These are phyloP conservation scores for Invenusta paracnida DNA, from an alignment of 2,888 invertebrate species.

Conservation along the genomic window DNA sequence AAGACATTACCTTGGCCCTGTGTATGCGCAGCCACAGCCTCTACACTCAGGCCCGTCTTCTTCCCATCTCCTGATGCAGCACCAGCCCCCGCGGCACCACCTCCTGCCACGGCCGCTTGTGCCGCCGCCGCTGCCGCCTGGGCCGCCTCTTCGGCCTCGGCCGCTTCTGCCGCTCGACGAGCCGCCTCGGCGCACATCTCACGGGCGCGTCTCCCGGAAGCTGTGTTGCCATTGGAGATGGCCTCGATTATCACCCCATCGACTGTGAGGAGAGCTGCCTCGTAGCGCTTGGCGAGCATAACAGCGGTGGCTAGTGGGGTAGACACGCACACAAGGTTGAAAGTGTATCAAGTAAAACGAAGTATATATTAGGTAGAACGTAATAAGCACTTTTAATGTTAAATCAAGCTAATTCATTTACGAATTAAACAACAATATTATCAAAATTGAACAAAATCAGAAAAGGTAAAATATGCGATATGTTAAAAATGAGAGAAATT, in stretches of 20 bases:
- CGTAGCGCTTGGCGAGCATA: constrained; percentile 56
- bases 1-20: not conserved
- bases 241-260: constrained; percentile 60
- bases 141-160: constrained; percentile 50
- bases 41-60: constrained; percentile 55
- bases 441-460: too few relatives aligned
- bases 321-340: too few relatives aligned
- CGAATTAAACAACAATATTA: too few relatives aligned
- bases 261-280: constrained; percentile 57
- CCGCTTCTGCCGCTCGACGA: constrained; percentile 50
- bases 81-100: not conserved
- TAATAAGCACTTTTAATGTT: too few relatives aligned
- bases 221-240: constrained; percentile 56
- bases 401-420: too few relatives aligned
- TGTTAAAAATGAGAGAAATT: too few relatives aligned
- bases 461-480: too few relatives aligned
- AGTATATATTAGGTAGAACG: too few relatives aligned
- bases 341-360: too few relatives aligned
- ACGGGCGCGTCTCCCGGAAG: constrained; percentile 54
- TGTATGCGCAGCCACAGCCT: constrained; percentile 59
- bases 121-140: constrained; percentile 42
- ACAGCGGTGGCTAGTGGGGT: constrained; percentile 50
- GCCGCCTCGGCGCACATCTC: constrained; percentile 59
- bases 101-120: not conserved
- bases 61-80: constrained; percentile 47